phyloP scores from a whole-genome alignment of 2,113 vertebrate species.

The Hemichromis elongatus region DNA sequence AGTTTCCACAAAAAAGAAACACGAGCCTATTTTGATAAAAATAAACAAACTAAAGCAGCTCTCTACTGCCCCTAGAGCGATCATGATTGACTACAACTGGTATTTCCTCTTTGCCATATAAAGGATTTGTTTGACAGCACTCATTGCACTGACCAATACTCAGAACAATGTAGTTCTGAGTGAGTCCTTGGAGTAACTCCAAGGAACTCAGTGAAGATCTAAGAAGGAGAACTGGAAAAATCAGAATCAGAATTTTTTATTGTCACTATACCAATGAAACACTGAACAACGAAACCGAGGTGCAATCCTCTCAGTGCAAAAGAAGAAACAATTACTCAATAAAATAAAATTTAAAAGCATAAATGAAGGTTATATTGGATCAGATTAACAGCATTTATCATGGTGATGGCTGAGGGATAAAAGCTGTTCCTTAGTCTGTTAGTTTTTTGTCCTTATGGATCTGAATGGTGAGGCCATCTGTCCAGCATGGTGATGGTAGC shows the following conservation, averaged over 20 bases:
- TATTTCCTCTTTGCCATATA: neutral
- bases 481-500: neutral
- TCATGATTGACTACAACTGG: neutral
- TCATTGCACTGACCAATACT: neutral
- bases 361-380: neutral
- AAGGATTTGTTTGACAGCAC: neutral
- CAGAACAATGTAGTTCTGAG: neutral
- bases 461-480: neutral
- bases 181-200: neutral
- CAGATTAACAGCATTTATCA: neutral
- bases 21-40: no score
- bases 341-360: neutral
- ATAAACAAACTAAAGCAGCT: no score
- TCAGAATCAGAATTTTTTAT: neutral
- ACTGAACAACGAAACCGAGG: neutral
- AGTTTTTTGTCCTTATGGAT: neutral
- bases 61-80: no score
- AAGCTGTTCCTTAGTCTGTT: neutral
- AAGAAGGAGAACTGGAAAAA: neutral
- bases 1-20: no score
- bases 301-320: neutral
- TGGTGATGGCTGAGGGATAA: neutral
- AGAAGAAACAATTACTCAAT: neutral
- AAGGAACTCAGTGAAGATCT: neutral
- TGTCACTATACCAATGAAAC: neutral